Base-by-base conservation (phyloP, 2,113 vertebrate genomes). In the Smithornis capensis region DNA sequence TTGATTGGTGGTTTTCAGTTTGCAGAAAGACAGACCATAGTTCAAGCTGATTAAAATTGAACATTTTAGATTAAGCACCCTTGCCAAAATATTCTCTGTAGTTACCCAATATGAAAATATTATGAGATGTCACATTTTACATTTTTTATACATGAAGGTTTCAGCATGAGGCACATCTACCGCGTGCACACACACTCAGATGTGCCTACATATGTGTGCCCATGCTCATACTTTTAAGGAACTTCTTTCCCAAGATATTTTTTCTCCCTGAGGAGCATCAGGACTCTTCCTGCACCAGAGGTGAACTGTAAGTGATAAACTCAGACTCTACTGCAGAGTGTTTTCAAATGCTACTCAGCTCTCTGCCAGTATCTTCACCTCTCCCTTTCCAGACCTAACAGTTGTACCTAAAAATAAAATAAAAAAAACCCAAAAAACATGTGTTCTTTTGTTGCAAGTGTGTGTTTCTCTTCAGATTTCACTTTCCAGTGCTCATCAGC, bases 1-100 rank as follows among this genome's bases (percentile, higher is more conserved):
- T 98, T 98, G 98, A 99, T 98, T 99, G 98, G 98, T 98, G 97
- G 98, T 98, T 98, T 98, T 98, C 97, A 98, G 99, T 99, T 99
- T 98, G 98, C 98, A 95, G 98, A 98, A 98, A 98, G 98, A 98
- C 98, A 98, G 98, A 98, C 98, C 97, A 98, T 98, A 98, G 98
- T 98, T 98, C 98, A 99, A 98, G 98, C 97, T 98, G 98, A 98
- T 98, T 98, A 98, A 98, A 98, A 98, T 97, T 98, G 98, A 98
- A 98, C 98, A 98, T 98, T 98, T 98, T 98, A 98, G 98, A 98
- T 98, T 98, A 98, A 98, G 97, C 96, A 97, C 97, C 94, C 97
- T 97, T 98, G 98, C 98, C 98, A 98, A 98, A 98, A 98, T 98
- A 98, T 97, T 98, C 98, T 98, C 97, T 97, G 97, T 98, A 98